Percentiles rank a stretch among this genome's conserved stretches.
phyloP scores from a whole-genome alignment of 2,797 vertebrate genomes.

The Enteromius fasciolatus region DNA sequence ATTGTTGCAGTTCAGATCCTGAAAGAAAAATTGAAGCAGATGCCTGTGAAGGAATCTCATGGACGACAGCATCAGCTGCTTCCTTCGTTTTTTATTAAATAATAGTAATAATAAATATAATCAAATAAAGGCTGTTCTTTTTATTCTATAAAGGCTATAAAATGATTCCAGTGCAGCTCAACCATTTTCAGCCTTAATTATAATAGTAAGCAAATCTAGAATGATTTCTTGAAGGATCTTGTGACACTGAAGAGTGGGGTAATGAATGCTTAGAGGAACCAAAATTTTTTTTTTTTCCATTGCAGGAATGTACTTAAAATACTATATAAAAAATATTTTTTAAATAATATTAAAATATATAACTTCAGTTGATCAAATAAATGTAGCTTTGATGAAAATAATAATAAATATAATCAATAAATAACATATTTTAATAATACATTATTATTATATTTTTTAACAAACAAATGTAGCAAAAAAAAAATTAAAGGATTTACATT shows the following conservation, averaged over 20 bases:
- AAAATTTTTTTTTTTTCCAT: not conserved
- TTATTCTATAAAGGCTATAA: not conserved
- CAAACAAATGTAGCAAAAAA: not conserved
- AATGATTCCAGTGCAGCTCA: not conserved
- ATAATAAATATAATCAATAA: not conserved
- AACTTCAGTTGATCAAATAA: not conserved
- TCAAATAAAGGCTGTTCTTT: not conserved
- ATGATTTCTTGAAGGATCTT: not conserved
- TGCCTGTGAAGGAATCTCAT: not conserved
- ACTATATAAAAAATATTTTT: too few species aligned
- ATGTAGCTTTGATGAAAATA: not conserved
- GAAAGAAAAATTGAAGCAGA: conserved; percentile 15
- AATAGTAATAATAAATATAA: not conserved
- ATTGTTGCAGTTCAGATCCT: not conserved
- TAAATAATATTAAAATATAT: too few species aligned
- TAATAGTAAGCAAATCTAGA: not conserved
- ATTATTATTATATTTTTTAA: not conserved
- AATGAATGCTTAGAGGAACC: not conserved
- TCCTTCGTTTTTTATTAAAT: not conserved
- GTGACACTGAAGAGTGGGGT: not conserved
- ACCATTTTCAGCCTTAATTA: not conserved
- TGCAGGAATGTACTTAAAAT: not conserved
- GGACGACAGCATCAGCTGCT: not conserved
- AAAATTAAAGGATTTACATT: not conserved
- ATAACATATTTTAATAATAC: too few species aligned